A percentile compares a stretch with the other conserved stretches of the same genome.
Conservation (phyloP, 2,113 vertebrate species). For the Zeus faber region DNA sequence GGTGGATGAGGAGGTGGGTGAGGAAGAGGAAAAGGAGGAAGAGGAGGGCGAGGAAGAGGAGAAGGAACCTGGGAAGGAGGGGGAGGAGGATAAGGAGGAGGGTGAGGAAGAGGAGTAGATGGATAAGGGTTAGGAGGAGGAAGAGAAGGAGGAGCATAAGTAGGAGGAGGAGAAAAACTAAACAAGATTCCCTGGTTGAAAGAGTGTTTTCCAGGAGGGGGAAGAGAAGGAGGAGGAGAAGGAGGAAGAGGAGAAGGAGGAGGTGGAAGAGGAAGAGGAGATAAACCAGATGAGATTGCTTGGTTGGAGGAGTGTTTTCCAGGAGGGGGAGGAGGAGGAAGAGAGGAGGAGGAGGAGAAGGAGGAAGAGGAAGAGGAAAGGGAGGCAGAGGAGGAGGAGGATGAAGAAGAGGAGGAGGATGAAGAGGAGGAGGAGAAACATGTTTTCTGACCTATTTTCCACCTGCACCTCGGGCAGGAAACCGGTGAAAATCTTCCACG, state of each 20-base stretch:
- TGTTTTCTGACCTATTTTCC: no score
- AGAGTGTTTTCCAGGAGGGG: background rate
- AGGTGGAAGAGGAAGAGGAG: constrained; percentile 9
- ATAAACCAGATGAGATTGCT: background rate
- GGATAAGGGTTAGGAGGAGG: constrained; percentile 5
- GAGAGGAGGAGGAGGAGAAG: background rate
- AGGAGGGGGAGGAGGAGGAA: background rate
- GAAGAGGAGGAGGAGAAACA: background rate
- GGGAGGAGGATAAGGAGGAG: no score
- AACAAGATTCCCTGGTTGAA: no score
- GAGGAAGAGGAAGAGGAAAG: background rate
- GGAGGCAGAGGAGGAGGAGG: background rate
- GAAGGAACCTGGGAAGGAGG: constrained; percentile 28
- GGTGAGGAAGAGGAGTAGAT: background rate
- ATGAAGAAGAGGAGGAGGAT: background rate
- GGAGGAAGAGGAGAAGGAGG: constrained; percentile 13
- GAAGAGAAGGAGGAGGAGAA: background rate
- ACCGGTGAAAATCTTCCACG: no score
- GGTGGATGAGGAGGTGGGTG: background rate
- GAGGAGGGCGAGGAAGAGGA: background rate
- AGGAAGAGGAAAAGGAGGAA: background rate
- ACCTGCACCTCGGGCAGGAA: no score
- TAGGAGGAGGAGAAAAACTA: no score
- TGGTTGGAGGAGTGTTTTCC: background rate
- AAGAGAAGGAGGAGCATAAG: background rate